These are phyloP conservation scores for Kryptolebias marmoratus DNA, from an alignment of 2,113 vertebrate genomes.

Conservation along the genomic window DNA sequence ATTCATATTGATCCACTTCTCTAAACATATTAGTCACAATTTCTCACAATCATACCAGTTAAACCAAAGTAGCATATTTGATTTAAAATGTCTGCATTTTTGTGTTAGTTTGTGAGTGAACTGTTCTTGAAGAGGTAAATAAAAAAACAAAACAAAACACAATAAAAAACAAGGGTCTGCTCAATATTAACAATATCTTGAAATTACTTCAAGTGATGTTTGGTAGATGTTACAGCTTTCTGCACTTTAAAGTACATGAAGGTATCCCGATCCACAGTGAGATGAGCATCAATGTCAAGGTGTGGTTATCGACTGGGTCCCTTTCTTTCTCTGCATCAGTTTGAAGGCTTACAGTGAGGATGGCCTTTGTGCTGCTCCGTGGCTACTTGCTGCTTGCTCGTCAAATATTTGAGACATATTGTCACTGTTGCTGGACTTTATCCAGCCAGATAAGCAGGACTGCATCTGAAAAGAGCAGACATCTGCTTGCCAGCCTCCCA, in stretches of 20 bases:
- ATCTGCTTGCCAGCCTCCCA: conserved; percentile 55
- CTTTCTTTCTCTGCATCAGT: conserved; percentile 19
- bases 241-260: conserved; percentile 39
- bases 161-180: conserved; percentile 31
- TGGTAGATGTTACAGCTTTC: conserved; percentile 3
- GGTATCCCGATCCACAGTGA: conserved; percentile 26
- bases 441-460: conserved; percentile 60
- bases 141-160: background rate
- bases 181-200: conserved; percentile 32
- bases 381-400: conserved; percentile 32
- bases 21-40: background rate
- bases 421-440: conserved; percentile 47
- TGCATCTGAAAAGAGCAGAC: conserved; percentile 52
- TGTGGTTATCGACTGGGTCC: conserved; percentile 38
- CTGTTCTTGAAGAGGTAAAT: conserved; percentile 8
- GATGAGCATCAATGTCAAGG: conserved; percentile 44
- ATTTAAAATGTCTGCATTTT: background rate
- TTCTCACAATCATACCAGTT: conserved; percentile 16
- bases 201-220: conserved; percentile 34
- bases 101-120: conserved; percentile 10
- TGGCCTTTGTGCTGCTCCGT: conserved; percentile 18
- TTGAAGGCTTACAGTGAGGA: conserved; percentile 34
- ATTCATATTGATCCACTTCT: background rate
- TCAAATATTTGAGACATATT: conserved; percentile 54
- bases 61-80: conserved; percentile 6